These are phyloP conservation scores for Leucoptera coffeella DNA, from an alignment of 2,888 invertebrate species.

Conservation along the genomic window DNA sequence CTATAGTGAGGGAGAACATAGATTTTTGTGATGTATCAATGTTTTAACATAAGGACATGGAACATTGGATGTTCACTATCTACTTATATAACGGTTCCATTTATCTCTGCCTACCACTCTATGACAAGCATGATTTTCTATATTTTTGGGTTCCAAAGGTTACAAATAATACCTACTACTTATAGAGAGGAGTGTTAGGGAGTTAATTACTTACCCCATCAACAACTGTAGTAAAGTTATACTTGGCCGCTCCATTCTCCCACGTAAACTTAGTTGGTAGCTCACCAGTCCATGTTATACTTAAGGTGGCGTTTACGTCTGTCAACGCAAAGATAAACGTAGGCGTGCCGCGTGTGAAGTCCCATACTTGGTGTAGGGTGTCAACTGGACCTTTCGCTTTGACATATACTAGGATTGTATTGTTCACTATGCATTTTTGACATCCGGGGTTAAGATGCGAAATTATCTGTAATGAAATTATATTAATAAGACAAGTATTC, in stretches of 20 bases:
- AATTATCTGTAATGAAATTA: constrained; percentile 18
- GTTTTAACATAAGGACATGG: too few species aligned
- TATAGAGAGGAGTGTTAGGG: too few species aligned
- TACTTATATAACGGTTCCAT: too few species aligned
- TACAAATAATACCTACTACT: too few species aligned
- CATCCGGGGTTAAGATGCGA: constrained; percentile 29
- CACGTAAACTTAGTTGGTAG: constrained; percentile 23
- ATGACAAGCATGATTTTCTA: too few species aligned
- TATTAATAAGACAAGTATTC: neutral
- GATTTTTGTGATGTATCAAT: too few species aligned
- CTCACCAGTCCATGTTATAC: constrained; percentile 40
- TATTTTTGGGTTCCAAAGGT: too few species aligned
- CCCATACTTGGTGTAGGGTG: constrained; percentile 62
- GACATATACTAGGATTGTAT: constrained; percentile 41
- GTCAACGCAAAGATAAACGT: constrained; percentile 51
- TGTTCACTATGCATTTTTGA: constrained; percentile 12
- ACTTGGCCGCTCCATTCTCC: constrained; percentile 33
- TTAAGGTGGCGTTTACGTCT: constrained; percentile 27
- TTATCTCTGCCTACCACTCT: too few species aligned
- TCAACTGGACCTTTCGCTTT: constrained; percentile 51
- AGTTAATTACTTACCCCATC: constrained; percentile 51
- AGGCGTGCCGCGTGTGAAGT: constrained; percentile 53
- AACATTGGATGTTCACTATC: too few species aligned
- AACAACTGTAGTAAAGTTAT: constrained; percentile 55
- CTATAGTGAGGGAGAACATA: too few species aligned